Base-by-base conservation (phyloP, 2,888 invertebrate genomes). In the Dinocampus coccinellae region DNA sequence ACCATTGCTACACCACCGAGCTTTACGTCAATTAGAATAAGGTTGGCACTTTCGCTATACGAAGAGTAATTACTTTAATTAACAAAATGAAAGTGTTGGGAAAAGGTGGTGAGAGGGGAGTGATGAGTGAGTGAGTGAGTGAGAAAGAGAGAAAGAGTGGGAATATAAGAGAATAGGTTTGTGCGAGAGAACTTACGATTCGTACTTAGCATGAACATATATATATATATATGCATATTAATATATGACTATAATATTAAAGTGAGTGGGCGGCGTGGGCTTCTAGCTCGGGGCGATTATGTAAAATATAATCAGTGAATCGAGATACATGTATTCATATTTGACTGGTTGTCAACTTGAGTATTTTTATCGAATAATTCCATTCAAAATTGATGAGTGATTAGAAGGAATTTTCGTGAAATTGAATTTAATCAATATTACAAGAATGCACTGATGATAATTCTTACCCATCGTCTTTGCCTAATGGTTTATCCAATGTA, bases 391-490 rank as follows among this genome's bases (percentile, higher is more conserved):
- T 7, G 3, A 29, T 7, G 29, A 29, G 66, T 26, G 52, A n/a
- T n/a, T n/a, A n/a, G n/a, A n/a, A n/a, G n/a, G n/a, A n/a, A n/a
- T n/a, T 70, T 72, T 70, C 73, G 69, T 71, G 63, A 75, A 73
- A 75, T 69, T 73, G 63, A 70, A 71, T 75, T 76, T 62, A 52
- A 39, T 7, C n/a, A n/a, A n/a, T n/a, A n/a, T n/a, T n/a, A n/a
- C n/a, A n/a, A n/a, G n/a, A 10, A 11, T 11, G 13, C 11, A 33
- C 29, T 16, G 57, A 42, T 57, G 24, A n/a, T 63, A 53, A 69
- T 55, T 83, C 88, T 91, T 89, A 94, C 93, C 93, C 92, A 88
- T 91, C 91, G 81, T 94, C 93, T 87, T 94, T 94, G 78, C 87
- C 88, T 52, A 84, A 81, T 11, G 92, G 90, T 84, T 93, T 95